A percentile compares a stretch with the other conserved stretches of the same genome.
Conservation (phyloP, 1,140 invertebrate genomes). For the Drosophila arizonae region DNA sequence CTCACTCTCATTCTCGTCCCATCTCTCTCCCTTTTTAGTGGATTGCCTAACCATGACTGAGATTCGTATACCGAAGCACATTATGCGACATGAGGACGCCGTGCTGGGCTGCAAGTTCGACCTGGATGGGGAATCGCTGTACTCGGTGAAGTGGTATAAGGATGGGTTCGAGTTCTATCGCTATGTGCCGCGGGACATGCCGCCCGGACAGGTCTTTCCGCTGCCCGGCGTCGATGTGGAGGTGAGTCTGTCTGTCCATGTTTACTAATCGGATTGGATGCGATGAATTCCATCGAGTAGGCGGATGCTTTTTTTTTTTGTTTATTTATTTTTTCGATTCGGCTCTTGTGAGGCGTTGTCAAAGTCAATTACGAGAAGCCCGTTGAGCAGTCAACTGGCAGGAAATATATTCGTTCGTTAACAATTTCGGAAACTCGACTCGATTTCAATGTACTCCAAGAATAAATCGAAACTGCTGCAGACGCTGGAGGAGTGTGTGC, state of each 20-base stretch:
- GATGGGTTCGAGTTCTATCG: slow-evolving; percentile 94
- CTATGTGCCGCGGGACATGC: slow-evolving; percentile 89
- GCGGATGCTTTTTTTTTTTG: slow-evolving; percentile 1
- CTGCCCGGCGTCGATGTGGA: slow-evolving; percentile 91
- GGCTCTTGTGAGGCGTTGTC: neutral
- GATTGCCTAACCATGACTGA: slow-evolving; percentile 86
- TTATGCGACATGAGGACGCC: slow-evolving; percentile 87
- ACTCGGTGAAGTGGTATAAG: slow-evolving; percentile 95
- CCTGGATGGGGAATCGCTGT: slow-evolving; percentile 90
- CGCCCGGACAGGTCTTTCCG: slow-evolving; percentile 88
- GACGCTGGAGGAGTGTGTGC: slow-evolving; percentile 49
- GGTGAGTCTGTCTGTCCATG: slow-evolving; percentile 84
- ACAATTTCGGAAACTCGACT: slow-evolving; percentile 15
- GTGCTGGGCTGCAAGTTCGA: slow-evolving; percentile 91
- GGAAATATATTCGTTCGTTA: slow-evolving; percentile 35
- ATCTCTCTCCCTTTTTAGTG: slow-evolving; percentile 53
- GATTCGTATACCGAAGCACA: slow-evolving; percentile 87
- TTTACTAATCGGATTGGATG: slow-evolving; percentile 14
- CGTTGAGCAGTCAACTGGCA: slow-evolving; percentile 4
- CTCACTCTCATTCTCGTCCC: neutral
- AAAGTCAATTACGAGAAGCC: slow-evolving; percentile 10
- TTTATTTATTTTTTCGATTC: neutral
- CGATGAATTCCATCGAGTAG: slow-evolving; percentile 24
- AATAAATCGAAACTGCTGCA: slow-evolving; percentile 64
- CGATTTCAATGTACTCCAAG: slow-evolving; percentile 43